Evolutionary conservation across 2,113 vertebrate genomes (phyloP), one percentile per base, ranked within the genome.

Genomic region (Opisthocomus hoazin): DNA sequence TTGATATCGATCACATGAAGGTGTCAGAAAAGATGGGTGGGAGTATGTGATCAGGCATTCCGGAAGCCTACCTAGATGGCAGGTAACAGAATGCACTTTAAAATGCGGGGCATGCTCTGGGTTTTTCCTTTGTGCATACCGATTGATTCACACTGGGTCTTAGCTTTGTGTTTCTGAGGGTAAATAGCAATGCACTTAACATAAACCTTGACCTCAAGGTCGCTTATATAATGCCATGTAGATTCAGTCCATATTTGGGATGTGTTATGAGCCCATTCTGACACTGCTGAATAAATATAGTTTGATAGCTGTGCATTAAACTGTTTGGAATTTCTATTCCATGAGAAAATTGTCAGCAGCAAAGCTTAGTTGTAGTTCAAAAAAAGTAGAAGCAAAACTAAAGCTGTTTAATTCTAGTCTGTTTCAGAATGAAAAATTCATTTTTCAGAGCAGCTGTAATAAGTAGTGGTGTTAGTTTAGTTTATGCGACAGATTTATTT

Each of bases 141-240:
- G 32, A 50, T 14, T 48, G 37, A 37, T 45, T 93, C 41, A 16
- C 5, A 10, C 5, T n/a, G 20, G 5, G 8, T 46, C 17, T 50
- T 57, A n/a, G 6, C 16, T 7, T 69, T 77, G n/a, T 81, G 21
- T 74, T 94, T 87, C 41, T 41, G 37, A 46, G 12, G 11, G 10
- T 57, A 53, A 64, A 48, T 51, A 66, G 7, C 9, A 48, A 16
- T 13, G 23, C 75, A 71, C 3, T 36, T n/a, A 46, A 15, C 20
- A 64, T 20, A 85, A 83, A 71, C 39, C 4, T 51, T 51, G 43
- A 37, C 39, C 27, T 85, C 13, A 57, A 76, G 6, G 21, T 83
- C 1, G 0, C 12, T 68, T 15, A 12, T 4, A 66, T 11, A 46
- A 5, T 30, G 5, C 8, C 5, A 3, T 12, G 21, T 36, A n/a